phyloP scores from a whole-genome alignment of 2,113 vertebrate species.

The Canis aureus region DNA sequence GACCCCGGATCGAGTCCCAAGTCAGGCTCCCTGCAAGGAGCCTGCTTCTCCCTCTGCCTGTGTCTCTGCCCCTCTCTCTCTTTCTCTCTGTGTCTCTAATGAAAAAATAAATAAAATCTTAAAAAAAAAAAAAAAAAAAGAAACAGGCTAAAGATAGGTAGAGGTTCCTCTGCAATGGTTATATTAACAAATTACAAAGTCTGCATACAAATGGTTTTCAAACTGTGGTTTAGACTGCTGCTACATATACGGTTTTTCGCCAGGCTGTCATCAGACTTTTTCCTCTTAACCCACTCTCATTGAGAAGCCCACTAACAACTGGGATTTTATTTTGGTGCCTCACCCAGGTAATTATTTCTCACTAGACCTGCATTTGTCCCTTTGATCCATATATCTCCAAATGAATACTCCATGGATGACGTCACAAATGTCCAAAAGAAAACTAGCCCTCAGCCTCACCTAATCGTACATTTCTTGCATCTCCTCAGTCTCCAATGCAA shows the following conservation, averaged over 20 bases:
- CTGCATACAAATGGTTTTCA: neutral
- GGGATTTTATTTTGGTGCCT: neutral
- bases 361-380: neutral
- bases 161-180: neutral
- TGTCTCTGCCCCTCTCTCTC: no score
- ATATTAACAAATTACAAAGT: neutral
- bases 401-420: neutral
- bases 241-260: neutral
- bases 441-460: neutral
- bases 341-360: neutral
- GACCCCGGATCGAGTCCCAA: no score
- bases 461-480: neutral
- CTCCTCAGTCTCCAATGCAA: neutral
- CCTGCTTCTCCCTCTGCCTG: no score
- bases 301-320: neutral
- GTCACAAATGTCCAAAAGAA: neutral
- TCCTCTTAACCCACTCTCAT: neutral
- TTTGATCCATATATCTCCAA: neutral
- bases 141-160: neutral
- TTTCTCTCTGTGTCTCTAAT: no score
- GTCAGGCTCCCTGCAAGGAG: no score
- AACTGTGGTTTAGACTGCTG: neutral
- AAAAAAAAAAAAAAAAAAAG: neutral
- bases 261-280: neutral
- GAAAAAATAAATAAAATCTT: neutral